phyloP scores from a whole-genome alignment of 2,113 vertebrate genomes.

The Psephotus haematonotus region DNA sequence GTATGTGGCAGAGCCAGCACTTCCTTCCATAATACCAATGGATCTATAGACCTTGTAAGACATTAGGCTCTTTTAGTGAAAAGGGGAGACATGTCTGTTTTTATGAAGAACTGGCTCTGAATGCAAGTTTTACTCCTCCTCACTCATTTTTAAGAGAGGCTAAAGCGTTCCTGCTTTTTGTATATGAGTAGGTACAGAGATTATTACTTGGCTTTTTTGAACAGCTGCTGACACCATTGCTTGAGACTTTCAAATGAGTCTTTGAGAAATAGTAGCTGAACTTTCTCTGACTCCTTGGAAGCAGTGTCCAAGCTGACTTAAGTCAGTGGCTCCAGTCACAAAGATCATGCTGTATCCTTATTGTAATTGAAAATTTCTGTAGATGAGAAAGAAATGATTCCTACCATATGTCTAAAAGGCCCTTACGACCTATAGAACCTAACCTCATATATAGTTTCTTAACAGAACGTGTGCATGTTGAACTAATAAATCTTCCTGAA shows the following conservation, averaged over 20 bases:
- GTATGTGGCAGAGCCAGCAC: not conserved
- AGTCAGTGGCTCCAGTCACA: not conserved
- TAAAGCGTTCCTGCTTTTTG: not conserved
- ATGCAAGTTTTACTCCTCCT: not conserved
- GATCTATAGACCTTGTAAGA: not conserved
- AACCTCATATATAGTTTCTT: not conserved
- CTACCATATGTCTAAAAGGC: not conserved
- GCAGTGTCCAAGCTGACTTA: not conserved
- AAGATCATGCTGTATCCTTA: not conserved
- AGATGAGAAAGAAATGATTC: not conserved
- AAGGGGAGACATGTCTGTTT: not conserved
- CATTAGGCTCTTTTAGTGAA: not conserved
- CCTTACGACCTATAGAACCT: not conserved
- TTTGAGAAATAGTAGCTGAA: not conserved
- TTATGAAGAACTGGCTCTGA: not conserved
- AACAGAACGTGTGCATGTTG: not conserved
- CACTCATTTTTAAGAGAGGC: not conserved
- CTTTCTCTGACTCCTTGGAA: not conserved
- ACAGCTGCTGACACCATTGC: not conserved
- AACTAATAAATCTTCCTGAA: not conserved
- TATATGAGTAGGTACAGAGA: not conserved
- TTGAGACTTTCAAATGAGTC: not conserved
- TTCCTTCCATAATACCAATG: not conserved
- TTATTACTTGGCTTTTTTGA: not conserved
- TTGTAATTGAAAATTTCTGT: not conserved